Evolutionary conservation across 2,113 vertebrate genomes (phyloP).

Genomic region (Carlito syrichta): DNA sequence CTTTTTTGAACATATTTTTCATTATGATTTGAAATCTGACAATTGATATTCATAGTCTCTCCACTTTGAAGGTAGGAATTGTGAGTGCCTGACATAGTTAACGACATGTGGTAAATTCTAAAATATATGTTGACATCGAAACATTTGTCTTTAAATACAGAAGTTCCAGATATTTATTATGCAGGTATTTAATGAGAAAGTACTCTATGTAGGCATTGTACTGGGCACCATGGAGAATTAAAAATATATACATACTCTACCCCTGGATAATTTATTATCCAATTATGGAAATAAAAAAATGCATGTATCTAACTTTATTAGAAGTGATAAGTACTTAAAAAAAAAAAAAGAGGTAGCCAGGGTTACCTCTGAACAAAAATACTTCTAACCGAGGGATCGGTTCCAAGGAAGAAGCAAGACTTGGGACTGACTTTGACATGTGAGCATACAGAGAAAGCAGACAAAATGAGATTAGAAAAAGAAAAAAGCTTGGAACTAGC

Average conservation of each 20-base stretch:
- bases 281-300: not conserved
- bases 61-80: not conserved
- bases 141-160: not conserved
- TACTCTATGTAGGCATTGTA: not conserved
- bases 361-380: not conserved
- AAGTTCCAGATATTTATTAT: not conserved
- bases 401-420: not conserved
- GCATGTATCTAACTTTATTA: not conserved
- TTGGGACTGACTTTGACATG: not conserved
- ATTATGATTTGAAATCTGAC: not conserved
- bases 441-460: not conserved
- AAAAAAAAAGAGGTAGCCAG: not conserved
- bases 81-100: not conserved
- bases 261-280: not conserved
- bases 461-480: not conserved
- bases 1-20: not conserved
- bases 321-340: not conserved
- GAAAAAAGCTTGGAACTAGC: not conserved
- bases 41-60: not conserved
- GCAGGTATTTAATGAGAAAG: not conserved
- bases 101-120: not conserved
- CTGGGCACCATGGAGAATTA: not conserved
- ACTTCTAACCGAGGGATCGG: not conserved
- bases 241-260: not conserved
- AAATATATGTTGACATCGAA: not conserved